Percentiles rank a stretch among this genome's conserved stretches.
These are phyloP conservation scores for Meiosimyza platycephala DNA, from an alignment of 2,888 invertebrate genomes.

Conservation along the genomic window DNA sequence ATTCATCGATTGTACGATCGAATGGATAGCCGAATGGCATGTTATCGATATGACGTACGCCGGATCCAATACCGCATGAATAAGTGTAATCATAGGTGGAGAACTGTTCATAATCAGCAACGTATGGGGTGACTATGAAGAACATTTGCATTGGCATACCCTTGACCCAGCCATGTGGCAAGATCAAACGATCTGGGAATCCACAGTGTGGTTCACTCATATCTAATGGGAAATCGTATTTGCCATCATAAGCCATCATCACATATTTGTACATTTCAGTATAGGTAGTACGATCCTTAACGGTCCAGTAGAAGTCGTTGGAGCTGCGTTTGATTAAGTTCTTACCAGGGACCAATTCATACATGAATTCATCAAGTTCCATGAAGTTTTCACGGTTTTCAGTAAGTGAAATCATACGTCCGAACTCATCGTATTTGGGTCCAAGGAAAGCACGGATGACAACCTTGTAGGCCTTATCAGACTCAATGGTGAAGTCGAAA, in stretches of 20 bases:
- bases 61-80: conserved; percentile 69
- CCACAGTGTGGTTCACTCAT: conserved; percentile 69
- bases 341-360: conserved; percentile 70
- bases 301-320: conserved; percentile 60
- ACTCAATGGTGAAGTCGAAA: conserved; percentile 71
- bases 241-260: conserved; percentile 66
- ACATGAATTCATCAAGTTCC: conserved; percentile 73
- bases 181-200: conserved; percentile 72
- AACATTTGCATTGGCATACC: conserved; percentile 73
- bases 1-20: conserved; percentile 73
- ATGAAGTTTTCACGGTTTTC: conserved; percentile 73
- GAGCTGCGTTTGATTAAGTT: conserved; percentile 55
- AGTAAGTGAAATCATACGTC: conserved; percentile 69
- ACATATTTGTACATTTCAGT: conserved; percentile 67
- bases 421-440: conserved; percentile 74
- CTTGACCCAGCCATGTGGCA: conserved; percentile 73
- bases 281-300: conserved; percentile 70
- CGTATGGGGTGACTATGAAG: conserved; percentile 70
- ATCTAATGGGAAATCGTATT: conserved; percentile 66
- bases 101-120: conserved; percentile 53
- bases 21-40: conserved; percentile 78
- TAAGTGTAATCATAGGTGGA: conserved; percentile 67
- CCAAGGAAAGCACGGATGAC: conserved; percentile 75
- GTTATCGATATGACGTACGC: conserved; percentile 70
- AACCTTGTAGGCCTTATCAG: conserved; percentile 71